Evolutionary conservation across 2,113 vertebrate genomes (phyloP).

Genomic region (Desmodus rotundus): DNA sequence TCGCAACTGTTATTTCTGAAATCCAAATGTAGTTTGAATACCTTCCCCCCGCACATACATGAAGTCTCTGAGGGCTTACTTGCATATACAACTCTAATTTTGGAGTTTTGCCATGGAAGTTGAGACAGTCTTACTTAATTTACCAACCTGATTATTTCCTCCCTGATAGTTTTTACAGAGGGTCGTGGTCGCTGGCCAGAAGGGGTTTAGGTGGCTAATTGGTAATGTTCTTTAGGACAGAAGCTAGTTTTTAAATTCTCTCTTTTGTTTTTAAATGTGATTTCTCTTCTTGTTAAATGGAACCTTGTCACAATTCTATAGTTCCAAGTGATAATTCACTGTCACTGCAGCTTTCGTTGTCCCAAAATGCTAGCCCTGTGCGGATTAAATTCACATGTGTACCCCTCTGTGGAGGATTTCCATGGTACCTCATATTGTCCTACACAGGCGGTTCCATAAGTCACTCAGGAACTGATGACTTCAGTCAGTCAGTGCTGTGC

Average conservation of each 20-base stretch:
- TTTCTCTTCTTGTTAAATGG: background rate
- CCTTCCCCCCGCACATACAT: background rate
- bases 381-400: background rate
- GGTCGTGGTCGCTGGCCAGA: background rate
- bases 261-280: constrained; percentile 22
- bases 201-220: background rate
- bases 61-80: background rate
- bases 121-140: background rate
- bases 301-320: background rate
- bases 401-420: background rate
- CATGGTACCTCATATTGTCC: background rate
- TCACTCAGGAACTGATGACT: background rate
- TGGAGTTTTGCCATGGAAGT: background rate
- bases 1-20: background rate
- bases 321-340: background rate
- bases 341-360: background rate
- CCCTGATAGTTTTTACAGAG: background rate
- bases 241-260: background rate
- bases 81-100: background rate
- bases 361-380: background rate
- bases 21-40: background rate
- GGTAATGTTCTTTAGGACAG: background rate
- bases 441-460: background rate
- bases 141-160: background rate
- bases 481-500: background rate